These are phyloP conservation scores for Anabas testudineus DNA, from an alignment of 2,797 vertebrate species.

Conservation along the genomic window DNA sequence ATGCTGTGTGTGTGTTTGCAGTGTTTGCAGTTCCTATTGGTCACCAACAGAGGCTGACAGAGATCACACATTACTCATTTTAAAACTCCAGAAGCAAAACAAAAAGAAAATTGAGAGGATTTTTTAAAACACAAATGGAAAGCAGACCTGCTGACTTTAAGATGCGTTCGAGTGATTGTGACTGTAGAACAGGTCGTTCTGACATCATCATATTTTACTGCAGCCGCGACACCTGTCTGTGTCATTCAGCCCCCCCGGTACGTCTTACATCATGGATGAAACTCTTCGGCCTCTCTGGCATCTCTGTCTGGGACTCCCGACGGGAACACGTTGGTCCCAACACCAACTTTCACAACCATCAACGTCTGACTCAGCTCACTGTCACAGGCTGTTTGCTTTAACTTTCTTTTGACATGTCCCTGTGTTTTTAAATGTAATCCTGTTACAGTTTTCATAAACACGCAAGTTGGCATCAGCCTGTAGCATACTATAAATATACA, in stretches of 20 bases:
- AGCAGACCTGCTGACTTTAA: not conserved
- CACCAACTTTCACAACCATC: constrained; percentile 15
- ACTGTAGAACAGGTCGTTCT: constrained; percentile 10
- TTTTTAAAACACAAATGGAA: not conserved
- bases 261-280: constrained; percentile 46
- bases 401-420: not conserved
- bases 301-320: constrained; percentile 30
- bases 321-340: constrained; percentile 46
- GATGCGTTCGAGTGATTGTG: not conserved
- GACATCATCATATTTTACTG: constrained; percentile 11
- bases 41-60: constrained; percentile 69
- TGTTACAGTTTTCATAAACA: not conserved
- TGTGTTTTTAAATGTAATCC: not conserved
- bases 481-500: not conserved
- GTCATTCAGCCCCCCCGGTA: constrained; percentile 52
- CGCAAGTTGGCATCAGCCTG: not conserved
- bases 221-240: constrained; percentile 62
- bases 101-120: not conserved
- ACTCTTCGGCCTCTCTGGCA: constrained; percentile 39
- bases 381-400: not conserved
- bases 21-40: constrained; percentile 42
- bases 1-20: not conserved
- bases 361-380: constrained; percentile 41
- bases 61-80: constrained; percentile 30
- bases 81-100: not conserved